Conservation (phyloP, 1,140 invertebrate species). For the Nylanderia fulva region DNA sequence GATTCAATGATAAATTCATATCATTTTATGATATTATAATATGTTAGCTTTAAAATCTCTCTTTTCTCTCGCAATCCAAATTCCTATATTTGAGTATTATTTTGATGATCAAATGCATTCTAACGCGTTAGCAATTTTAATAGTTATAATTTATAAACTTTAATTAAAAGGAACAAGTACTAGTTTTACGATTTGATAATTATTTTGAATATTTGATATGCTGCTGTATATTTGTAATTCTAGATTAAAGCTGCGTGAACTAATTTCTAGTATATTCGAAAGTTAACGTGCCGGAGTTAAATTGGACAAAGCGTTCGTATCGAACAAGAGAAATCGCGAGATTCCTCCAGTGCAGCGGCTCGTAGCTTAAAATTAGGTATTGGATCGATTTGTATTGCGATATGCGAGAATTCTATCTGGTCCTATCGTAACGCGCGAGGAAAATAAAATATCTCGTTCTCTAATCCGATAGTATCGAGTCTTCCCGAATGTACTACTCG, state of each 20-base stretch:
- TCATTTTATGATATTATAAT: neutral
- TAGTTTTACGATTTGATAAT: neutral
- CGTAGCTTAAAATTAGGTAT: constrained; percentile 15
- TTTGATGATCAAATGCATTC: neutral
- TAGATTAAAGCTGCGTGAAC: neutral
- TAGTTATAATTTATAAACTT: neutral
- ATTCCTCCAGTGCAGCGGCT: constrained; percentile 20
- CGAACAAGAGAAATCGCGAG: constrained; percentile 5
- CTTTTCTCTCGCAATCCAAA: too few relatives aligned
- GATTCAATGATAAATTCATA: constrained; percentile 5
- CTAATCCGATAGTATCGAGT: constrained; percentile 48
- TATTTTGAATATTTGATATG: neutral
- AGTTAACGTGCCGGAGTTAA: neutral
- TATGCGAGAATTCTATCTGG: constrained; percentile 39
- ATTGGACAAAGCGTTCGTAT: neutral
- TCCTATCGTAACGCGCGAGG: neutral
- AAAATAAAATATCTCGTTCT: constrained; percentile 49
- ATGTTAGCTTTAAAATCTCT: neutral
- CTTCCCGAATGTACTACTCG: neutral
- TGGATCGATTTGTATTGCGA: constrained; percentile 35
- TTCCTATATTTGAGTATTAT: neutral
- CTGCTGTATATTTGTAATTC: neutral
- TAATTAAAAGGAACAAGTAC: neutral
- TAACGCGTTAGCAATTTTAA: neutral
- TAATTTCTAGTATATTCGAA: neutral